phyloP scores from a whole-genome alignment of 2,113 vertebrate genomes.

The Pluvianellus socialis region DNA sequence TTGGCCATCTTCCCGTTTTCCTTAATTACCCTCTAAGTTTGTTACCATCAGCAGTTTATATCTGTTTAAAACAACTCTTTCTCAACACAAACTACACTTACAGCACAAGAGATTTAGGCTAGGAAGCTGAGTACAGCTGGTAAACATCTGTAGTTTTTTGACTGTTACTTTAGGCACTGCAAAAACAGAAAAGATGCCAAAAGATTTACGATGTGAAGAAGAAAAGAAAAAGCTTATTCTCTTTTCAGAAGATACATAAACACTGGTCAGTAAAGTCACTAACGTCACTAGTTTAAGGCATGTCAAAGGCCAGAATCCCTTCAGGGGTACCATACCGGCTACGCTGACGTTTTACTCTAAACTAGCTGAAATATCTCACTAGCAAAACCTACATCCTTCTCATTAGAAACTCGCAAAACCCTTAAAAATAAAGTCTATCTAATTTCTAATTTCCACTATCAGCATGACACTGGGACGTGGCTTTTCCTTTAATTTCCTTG shows the following conservation, averaged over 20 bases:
- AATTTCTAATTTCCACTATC: neutral
- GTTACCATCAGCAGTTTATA: neutral
- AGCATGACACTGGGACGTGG: accelerated
- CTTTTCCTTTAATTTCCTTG: neutral
- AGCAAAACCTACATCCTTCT: neutral
- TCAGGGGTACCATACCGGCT: too few species aligned
- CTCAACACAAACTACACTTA: neutral
- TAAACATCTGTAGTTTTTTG: accelerated
- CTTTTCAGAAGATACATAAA: neutral
- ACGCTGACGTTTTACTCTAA: neutral
- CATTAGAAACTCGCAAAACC: too few species aligned
- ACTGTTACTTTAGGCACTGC: neutral
- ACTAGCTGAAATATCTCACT: neutral
- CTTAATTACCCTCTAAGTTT: accelerated
- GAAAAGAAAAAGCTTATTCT: neutral
- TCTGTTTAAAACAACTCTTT: accelerated
- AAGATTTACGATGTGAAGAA: neutral
- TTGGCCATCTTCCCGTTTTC: accelerated
- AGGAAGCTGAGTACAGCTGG: neutral
- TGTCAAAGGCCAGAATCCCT: neutral
- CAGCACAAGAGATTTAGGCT: accelerated
- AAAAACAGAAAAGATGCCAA: accelerated
- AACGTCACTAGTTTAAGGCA: neutral
- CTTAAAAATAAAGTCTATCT: neutral
- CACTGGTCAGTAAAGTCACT: neutral